These are phyloP conservation scores for Phocoena phocoena DNA, from an alignment of 2,113 vertebrate species.

Conservation along the genomic window DNA sequence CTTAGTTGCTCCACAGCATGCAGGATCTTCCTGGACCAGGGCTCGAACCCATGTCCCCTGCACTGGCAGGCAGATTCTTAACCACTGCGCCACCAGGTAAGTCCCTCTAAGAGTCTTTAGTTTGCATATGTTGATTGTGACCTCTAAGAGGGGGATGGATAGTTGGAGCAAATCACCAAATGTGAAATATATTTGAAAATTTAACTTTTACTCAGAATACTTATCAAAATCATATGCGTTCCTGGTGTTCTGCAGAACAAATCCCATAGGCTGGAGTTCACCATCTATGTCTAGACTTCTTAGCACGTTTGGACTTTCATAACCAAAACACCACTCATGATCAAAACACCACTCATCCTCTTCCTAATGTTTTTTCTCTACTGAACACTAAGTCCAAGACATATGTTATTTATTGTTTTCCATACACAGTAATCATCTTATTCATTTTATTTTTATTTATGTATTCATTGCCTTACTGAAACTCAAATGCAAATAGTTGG, in stretches of 20 bases:
- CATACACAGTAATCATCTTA: not conserved
- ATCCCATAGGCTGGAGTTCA: not conserved
- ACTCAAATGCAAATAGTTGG: not conserved
- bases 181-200: not conserved
- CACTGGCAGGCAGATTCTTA: too few relatives aligned
- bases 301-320: not conserved
- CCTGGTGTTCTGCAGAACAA: not conserved
- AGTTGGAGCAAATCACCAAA: not conserved
- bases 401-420: not conserved
- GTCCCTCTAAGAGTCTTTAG: not conserved
- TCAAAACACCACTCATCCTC: not conserved
- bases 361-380: not conserved
- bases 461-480: not conserved
- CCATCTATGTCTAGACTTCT: not conserved
- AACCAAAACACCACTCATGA: not conserved
- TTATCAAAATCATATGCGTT: not conserved
- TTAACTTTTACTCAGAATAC: not conserved
- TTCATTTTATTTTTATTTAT: not conserved
- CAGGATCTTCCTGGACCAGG: too few relatives aligned
- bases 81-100: too few relatives aligned
- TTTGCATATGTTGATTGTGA: not conserved
- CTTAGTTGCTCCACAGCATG: too few relatives aligned
- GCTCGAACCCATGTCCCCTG: too few relatives aligned
- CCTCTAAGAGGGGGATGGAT: not conserved
- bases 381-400: not conserved